Percentiles rank a stretch among this genome's conserved stretches.
These are phyloP conservation scores for Callinectes sapidus DNA, from an alignment of 2,888 invertebrate species.

Conservation along the genomic window DNA sequence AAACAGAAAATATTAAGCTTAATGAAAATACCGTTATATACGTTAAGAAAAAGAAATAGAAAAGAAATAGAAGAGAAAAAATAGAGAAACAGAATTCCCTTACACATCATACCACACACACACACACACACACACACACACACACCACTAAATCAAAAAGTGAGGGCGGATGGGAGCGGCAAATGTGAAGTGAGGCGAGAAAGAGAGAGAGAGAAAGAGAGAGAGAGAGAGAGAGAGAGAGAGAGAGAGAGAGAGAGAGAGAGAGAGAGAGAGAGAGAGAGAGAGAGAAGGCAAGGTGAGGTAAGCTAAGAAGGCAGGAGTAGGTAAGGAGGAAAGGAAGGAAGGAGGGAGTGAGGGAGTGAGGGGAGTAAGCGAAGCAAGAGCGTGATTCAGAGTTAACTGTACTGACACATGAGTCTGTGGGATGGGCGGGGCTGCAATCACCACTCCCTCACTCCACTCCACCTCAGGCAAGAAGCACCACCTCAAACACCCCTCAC, in stretches of 20 bases:
- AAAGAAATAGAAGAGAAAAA: background rate
- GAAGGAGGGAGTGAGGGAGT: background rate
- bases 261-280: background rate
- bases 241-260: background rate
- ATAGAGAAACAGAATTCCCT: background rate
- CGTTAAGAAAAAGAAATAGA: background rate
- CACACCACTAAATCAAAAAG: background rate
- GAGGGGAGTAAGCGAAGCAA: background rate
- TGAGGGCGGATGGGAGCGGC: background rate
- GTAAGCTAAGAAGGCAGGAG: background rate
- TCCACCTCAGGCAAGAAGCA: background rate
- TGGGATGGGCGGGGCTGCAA: background rate
- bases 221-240: slow-evolving; percentile 6
- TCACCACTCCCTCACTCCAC: background rate
- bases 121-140: slow-evolving; percentile 25
- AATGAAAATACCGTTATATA: background rate
- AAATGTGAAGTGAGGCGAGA: background rate
- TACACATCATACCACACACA: background rate
- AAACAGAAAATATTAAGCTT: background rate
- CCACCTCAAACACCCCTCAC: background rate
- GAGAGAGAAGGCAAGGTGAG: background rate
- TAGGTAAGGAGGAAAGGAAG: background rate
- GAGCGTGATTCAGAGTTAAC: slow-evolving; percentile 13
- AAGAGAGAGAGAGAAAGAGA: background rate
- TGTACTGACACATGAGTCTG: background rate